Evolutionary conservation across 1,140 invertebrate species (phyloP).

Genomic region (Notospermus geniculatus): DNA sequence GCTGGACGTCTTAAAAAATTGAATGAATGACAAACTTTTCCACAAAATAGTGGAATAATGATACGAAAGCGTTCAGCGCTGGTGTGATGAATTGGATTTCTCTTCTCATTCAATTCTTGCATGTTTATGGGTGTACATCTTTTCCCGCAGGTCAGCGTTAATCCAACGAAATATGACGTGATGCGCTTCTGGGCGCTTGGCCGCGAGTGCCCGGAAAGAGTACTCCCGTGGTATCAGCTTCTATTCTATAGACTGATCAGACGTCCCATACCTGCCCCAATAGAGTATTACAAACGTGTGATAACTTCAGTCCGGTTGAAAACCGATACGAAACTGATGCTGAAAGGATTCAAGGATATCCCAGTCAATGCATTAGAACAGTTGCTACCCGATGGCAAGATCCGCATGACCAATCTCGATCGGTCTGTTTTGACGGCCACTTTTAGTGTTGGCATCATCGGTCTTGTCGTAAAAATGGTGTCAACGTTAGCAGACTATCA

Average conservation of each 20-base stretch:
- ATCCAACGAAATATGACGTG: slow-evolving; percentile 46
- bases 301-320: slow-evolving; percentile 47
- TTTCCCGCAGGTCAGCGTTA: slow-evolving; percentile 42
- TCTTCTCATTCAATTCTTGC: slow-evolving; percentile 1
- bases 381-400: slow-evolving; percentile 48
- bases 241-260: slow-evolving; percentile 18
- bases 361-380: slow-evolving; percentile 45
- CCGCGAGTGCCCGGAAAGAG: slow-evolving; percentile 28
- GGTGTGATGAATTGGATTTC: slow-evolving; percentile 5
- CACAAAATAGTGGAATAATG: too few relatives aligned
- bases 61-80: too few relatives aligned
- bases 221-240: slow-evolving; percentile 27
- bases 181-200: slow-evolving; percentile 51
- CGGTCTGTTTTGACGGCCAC: slow-evolving; percentile 34
- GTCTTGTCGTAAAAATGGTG: slow-evolving; percentile 38
- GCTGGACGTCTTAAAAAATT: too few relatives aligned
- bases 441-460: slow-evolving; percentile 26
- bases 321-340: slow-evolving; percentile 45
- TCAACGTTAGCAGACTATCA: slow-evolving; percentile 31
- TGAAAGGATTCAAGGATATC: slow-evolving; percentile 54
- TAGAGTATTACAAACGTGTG: slow-evolving; percentile 49
- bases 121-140: slow-evolving; percentile 13
- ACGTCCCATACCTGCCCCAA: slow-evolving; percentile 21
- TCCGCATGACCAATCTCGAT: slow-evolving; percentile 40
- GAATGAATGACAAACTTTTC: too few relatives aligned